Evolutionary conservation across 2,888 invertebrate genomes (phyloP).

Genomic region (Cosmia pyralina): DNA sequence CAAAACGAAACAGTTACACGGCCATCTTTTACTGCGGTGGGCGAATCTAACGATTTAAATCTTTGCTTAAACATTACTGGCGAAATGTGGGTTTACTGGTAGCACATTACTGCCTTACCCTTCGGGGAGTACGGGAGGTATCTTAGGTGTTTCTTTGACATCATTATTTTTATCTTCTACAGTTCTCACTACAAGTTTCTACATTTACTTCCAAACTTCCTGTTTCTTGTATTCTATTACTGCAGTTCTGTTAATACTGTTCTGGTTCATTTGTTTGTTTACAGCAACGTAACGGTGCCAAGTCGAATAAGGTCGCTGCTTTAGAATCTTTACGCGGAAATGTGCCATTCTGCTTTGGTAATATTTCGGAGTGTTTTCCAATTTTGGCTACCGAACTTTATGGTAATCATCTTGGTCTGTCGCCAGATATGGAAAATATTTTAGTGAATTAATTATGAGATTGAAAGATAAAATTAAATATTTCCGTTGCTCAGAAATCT

Average conservation of each 20-base stretch:
- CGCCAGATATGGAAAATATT: conserved; percentile 9
- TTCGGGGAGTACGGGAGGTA: background rate
- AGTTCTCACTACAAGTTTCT: background rate
- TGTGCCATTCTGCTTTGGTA: conserved; percentile 7
- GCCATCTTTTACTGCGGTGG: background rate
- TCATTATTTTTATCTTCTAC: background rate
- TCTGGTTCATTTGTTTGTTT: conserved; percentile 8
- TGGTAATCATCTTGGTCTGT: conserved; percentile 11
- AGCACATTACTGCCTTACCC: background rate
- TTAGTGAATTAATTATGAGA: background rate
- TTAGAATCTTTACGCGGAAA: conserved; percentile 16
- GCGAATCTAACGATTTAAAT: background rate
- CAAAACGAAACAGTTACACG: background rate
- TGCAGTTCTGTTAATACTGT: conserved; percentile 8
- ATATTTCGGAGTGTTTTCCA: conserved; percentile 6
- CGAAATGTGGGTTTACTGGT: background rate
- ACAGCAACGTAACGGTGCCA: conserved; percentile 4
- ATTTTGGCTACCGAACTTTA: conserved; percentile 19
- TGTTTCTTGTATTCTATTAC: conserved; percentile 6
- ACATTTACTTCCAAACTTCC: background rate
- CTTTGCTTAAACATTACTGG: too few relatives aligned
- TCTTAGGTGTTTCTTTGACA: too few relatives aligned
- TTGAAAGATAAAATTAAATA: conserved; percentile 22
- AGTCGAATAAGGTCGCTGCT: conserved; percentile 5
- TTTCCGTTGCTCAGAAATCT: conserved; percentile 1